Percentiles rank a stretch among this genome's conserved stretches.
Conservation (phyloP, 2,113 vertebrate species). For the Carlito syrichta region DNA sequence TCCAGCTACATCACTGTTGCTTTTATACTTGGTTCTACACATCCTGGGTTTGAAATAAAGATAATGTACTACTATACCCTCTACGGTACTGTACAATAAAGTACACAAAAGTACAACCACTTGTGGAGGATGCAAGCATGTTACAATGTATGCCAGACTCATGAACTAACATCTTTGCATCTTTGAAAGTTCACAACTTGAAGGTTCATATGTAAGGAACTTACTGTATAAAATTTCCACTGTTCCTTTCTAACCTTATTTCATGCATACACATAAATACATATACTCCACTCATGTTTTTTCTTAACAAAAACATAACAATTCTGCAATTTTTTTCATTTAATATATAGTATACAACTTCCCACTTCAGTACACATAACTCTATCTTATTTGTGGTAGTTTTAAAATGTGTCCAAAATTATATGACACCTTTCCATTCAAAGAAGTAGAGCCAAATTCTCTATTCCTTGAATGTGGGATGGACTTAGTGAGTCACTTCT, state of each 20-base stretch:
- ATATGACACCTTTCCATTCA: not conserved
- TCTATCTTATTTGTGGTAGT: not conserved
- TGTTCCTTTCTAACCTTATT: not conserved
- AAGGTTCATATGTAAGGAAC: too few relatives aligned
- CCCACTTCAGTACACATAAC: not conserved
- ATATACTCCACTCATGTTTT: not conserved
- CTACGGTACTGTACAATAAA: too few relatives aligned
- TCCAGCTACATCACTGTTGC: too few relatives aligned
- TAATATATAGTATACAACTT: not conserved
- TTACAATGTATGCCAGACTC: too few relatives aligned
- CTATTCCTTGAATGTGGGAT: not conserved
- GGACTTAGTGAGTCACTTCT: not conserved
- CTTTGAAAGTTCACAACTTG: too few relatives aligned
- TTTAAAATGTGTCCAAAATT: not conserved
- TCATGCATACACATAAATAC: not conserved
- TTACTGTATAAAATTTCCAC: too few relatives aligned
- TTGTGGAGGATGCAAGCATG: too few relatives aligned
- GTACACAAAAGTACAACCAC: too few relatives aligned
- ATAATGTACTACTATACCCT: too few relatives aligned
- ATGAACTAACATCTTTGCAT: too few relatives aligned
- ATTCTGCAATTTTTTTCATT: not conserved
- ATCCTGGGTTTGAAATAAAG: too few relatives aligned
- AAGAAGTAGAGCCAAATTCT: not conserved
- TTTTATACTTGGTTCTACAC: too few relatives aligned
- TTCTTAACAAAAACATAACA: not conserved